A percentile compares a stretch with the other conserved stretches of the same genome.
These are phyloP conservation scores for Podocnemis expansa DNA, from an alignment of 2,113 vertebrate species.

Conservation along the genomic window DNA sequence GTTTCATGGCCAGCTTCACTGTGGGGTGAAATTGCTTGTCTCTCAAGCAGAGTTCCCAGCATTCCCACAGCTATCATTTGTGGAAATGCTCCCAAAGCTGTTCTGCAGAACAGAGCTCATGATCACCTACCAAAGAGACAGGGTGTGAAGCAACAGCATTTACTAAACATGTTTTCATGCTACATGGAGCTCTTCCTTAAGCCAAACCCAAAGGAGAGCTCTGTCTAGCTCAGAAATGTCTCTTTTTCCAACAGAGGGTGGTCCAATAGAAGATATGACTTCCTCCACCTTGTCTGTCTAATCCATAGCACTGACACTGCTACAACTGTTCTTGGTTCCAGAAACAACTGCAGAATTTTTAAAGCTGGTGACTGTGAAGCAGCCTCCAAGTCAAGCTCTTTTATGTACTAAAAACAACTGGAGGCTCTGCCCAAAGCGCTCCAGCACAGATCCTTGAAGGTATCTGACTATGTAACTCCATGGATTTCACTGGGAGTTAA, in stretches of 20 bases:
- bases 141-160: background rate
- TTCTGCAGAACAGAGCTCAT: background rate
- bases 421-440: background rate
- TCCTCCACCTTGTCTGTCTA: background rate
- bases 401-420: background rate
- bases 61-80: background rate
- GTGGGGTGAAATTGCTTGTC: background rate
- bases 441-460: no score
- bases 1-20: background rate
- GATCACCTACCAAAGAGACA: background rate
- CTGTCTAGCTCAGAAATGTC: no score
- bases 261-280: background rate
- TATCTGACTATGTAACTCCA: no score
- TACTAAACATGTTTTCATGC: background rate
- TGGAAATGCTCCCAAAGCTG: background rate
- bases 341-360: background rate
- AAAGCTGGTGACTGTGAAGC: background rate
- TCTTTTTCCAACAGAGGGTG: no score
- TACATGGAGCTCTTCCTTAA: no score
- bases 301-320: background rate
- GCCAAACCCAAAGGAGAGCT: no score
- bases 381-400: background rate
- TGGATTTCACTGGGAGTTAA: background rate
- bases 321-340: background rate
- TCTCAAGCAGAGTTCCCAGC: background rate